phyloP scores from a whole-genome alignment of 1,140 invertebrate species.

The Ylistrum balloti region DNA sequence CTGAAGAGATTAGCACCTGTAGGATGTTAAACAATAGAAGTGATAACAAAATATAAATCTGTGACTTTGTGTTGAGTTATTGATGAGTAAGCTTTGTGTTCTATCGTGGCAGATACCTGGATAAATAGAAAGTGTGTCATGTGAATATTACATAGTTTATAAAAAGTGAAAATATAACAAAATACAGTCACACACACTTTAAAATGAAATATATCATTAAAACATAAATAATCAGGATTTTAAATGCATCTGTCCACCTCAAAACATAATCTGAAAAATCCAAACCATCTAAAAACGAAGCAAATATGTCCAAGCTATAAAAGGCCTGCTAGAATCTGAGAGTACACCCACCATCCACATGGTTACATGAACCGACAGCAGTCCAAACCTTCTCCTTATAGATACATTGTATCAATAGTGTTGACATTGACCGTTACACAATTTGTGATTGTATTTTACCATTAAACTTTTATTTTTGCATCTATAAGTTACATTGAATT shows the following conservation, averaged over 20 bases:
- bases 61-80: neutral
- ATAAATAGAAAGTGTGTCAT: too few relatives aligned
- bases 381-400: too few relatives aligned
- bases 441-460: too few relatives aligned
- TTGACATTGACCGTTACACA: too few relatives aligned
- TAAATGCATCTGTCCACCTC: neutral
- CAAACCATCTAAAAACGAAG: neutral
- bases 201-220: neutral
- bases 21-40: too few relatives aligned
- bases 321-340: neutral
- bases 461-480: too few relatives aligned
- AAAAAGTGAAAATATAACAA: neutral
- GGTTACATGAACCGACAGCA: too few relatives aligned
- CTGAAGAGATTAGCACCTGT: neutral
- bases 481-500: too few relatives aligned
- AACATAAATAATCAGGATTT: too few relatives aligned
- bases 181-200: neutral
- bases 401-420: too few relatives aligned
- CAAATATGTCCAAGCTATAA: too few relatives aligned
- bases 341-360: neutral
- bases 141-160: neutral
- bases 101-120: neutral
- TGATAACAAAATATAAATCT: neutral
- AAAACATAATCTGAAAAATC: neutral
- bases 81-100: slow-evolving; percentile 16